phyloP scores from a whole-genome alignment of 2,113 vertebrate species.

The Macrotis lagotis region DNA sequence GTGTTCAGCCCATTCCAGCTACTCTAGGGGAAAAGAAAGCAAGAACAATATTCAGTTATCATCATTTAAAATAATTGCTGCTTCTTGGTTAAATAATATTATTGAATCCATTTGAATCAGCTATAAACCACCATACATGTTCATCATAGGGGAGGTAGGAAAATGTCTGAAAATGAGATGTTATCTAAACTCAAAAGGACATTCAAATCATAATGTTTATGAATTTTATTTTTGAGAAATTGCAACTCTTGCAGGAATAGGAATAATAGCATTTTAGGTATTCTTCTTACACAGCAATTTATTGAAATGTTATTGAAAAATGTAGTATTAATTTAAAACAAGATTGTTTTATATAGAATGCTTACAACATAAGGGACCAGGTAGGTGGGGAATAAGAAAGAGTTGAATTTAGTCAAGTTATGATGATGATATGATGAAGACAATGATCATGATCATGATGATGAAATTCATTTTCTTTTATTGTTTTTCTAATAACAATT shows the following conservation, averaged over 20 bases:
- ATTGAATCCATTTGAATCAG: conserved; percentile 35
- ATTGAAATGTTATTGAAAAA: conserved; percentile 57
- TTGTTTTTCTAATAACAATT: neutral
- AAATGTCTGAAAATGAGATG: conserved; percentile 43
- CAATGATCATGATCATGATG: neutral
- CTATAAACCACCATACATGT: conserved; percentile 40
- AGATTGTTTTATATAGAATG: conserved; percentile 8
- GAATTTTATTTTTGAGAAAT: conserved; percentile 53
- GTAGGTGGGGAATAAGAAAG: neutral
- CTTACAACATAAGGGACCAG: neutral
- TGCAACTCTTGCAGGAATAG: conserved; percentile 23
- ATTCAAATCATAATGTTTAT: conserved; percentile 40
- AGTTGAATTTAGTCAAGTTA: neutral
- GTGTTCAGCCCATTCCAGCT: neutral
- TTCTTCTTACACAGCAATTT: conserved; percentile 44
- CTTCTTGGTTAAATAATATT: neutral
- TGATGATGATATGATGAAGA: neutral
- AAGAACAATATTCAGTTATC: conserved; percentile 36
- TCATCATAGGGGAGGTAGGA: conserved; percentile 20
- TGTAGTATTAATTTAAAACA: conserved; percentile 11
- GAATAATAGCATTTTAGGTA: conserved; percentile 40
- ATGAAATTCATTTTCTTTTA: neutral
- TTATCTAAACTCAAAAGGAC: conserved; percentile 30
- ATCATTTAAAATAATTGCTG: conserved; percentile 25
- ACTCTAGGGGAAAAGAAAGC: conserved; percentile 23